Evolutionary conservation across 2,113 vertebrate genomes (phyloP), one percentile per base, ranked within the genome.

Genomic region (Notiomystis cincta): DNA sequence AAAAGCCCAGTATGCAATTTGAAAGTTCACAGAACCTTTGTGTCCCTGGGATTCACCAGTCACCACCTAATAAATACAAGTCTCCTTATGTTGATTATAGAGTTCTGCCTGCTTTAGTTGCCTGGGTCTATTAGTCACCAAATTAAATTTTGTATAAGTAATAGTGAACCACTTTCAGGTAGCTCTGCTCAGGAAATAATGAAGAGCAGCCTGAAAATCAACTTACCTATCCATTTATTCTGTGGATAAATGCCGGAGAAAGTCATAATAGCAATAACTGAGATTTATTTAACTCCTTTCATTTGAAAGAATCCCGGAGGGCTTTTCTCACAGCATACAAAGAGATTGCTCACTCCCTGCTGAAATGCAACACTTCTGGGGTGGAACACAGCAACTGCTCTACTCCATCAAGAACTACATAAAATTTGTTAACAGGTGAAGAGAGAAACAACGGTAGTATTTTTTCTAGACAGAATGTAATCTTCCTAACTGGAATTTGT

Each of bases 111-210:
- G 57, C 73, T 91, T 75, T 93, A 70, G 82, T 72, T 90, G 91
- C 64, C 91, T 94, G 83, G 80, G 44, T 95, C 93, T 97, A 90
- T 97, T 97, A 96, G 93, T 92, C 87, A 81, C 70, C 90, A 97
- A 97, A 98, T 98, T 97, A 97, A 97, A 97, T 97, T 96, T 96
- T 91, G 64, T 90, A 53, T 94, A 94, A 95, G 97, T 96, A 96
- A 97, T 95, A 96, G 89, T 82, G 66, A 96, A 90, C 87, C 90
- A 73, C 86, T 97, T 93, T 90, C 87, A 96, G 96, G 95, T 97
- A 96, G 90, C 96, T 97, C 96, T 94, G 47, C 96, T 96, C 78
- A 94, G 93, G 71, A 96, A 96, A 96, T 97, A 97, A 95, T 93
- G 91, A 97, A 97, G 89, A 94, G 61, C 86, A 94, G 94, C 93